phyloP scores from a whole-genome alignment of 2,113 vertebrate species.

The Callocephalon fimbriatum region DNA sequence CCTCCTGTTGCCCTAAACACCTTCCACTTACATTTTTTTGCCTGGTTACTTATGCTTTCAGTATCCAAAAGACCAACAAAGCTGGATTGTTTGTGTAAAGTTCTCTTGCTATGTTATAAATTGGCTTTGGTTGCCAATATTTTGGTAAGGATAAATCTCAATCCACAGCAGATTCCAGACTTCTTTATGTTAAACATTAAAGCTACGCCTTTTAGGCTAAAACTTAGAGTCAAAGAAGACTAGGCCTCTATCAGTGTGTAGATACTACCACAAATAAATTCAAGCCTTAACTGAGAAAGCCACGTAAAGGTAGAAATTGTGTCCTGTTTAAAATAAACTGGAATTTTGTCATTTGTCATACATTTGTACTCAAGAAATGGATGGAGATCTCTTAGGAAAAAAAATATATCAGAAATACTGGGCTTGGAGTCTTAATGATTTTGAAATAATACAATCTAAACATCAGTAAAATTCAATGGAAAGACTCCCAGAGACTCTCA shows the following conservation, averaged over 20 bases:
- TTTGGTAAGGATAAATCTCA: background rate
- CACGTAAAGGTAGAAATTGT: background rate
- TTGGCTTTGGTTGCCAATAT: background rate
- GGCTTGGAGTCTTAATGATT: background rate
- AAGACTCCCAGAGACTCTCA: background rate
- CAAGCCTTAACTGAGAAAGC: background rate
- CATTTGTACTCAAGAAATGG: background rate
- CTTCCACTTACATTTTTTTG: background rate
- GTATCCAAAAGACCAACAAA: background rate
- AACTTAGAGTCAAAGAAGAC: background rate
- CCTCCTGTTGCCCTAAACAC: background rate
- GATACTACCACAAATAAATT: background rate
- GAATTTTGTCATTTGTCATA: background rate
- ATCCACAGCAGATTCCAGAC: background rate
- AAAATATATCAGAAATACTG: background rate
- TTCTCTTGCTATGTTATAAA: background rate
- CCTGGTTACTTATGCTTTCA: background rate
- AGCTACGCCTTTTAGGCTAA: background rate
- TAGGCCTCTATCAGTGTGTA: background rate
- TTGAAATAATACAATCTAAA: background rate
- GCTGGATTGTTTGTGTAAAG: background rate
- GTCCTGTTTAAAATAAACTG: background rate
- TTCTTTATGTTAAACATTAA: background rate
- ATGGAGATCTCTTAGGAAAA: background rate
- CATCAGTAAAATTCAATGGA: background rate